phyloP scores from a whole-genome alignment of 2,797 vertebrate genomes.

The Lindbergichthys nudifrons region DNA sequence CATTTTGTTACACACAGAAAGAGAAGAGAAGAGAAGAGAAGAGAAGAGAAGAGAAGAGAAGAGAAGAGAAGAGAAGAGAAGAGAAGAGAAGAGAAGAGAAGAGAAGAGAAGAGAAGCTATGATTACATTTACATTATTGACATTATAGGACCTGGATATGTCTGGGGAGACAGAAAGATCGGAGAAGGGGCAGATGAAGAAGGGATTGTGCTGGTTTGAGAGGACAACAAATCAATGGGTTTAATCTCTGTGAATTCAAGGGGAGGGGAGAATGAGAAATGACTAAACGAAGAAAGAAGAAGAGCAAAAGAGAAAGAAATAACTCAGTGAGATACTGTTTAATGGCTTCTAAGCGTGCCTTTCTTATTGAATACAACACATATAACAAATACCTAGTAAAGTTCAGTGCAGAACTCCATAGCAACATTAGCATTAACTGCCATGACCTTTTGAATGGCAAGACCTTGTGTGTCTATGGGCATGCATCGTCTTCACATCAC shows the following conservation, averaged over 20 bases:
- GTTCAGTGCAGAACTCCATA: background rate
- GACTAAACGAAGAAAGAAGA: conserved; percentile 16
- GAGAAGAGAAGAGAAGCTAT: conserved; percentile 40
- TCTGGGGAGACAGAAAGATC: conserved; percentile 55
- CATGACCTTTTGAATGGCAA: background rate
- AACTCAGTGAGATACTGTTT: background rate
- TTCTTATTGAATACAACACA: no score
- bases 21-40: conserved; percentile 16
- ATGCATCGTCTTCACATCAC: background rate
- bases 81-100: conserved; percentile 13
- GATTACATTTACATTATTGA: conserved; percentile 83
- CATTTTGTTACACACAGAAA: conserved; percentile 5
- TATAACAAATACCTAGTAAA: no score
- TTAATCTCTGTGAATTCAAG: conserved; percentile 63
- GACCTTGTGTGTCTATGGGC: background rate
- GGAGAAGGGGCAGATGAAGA: conserved; percentile 38
- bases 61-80: conserved; percentile 6
- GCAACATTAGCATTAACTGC: conserved; percentile 1
- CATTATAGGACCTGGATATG: conserved; percentile 52
- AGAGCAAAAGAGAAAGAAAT: conserved; percentile 7
- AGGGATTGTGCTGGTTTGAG: conserved; percentile 46
- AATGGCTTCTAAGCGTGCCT: no score
- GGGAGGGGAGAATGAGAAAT: conserved; percentile 40
- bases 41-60: conserved; percentile 1
- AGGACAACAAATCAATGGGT: conserved; percentile 69